Conservation (phyloP, 2,797 vertebrate species). For the Dermochelys coriacea region DNA sequence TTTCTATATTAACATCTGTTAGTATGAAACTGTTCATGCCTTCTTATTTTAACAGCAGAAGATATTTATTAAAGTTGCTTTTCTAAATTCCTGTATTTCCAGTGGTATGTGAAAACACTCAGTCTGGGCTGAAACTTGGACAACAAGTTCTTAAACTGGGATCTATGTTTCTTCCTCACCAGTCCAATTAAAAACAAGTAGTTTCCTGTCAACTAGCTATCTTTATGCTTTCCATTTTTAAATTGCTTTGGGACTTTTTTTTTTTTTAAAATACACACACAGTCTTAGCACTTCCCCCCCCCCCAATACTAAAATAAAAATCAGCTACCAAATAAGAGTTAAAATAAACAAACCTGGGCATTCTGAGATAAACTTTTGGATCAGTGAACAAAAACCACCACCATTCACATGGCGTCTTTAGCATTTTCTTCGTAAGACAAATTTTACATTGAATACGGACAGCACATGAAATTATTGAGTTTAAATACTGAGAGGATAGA, state of each 20-base stretch:
- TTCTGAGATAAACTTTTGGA: background rate
- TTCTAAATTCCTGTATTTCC: slow-evolving; percentile 7
- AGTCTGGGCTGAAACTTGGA: background rate
- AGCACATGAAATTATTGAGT: slow-evolving; percentile 25
- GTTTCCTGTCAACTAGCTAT: background rate
- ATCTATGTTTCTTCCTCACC: background rate
- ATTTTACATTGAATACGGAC: background rate
- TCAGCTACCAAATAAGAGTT: background rate
- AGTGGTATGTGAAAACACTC: background rate
- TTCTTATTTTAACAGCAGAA: background rate
- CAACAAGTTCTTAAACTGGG: background rate
- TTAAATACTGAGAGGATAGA: background rate
- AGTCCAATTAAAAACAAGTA: background rate
- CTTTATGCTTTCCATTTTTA: background rate
- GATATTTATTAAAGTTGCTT: background rate
- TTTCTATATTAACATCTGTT: background rate
- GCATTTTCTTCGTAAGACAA: slow-evolving; percentile 26
- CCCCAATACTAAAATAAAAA: background rate
- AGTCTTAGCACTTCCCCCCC: background rate
- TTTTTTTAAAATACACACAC: background rate
- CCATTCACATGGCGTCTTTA: background rate
- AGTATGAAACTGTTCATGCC: background rate
- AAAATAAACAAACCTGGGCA: background rate
- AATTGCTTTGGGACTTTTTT: background rate
- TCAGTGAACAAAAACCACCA: background rate